phyloP scores from a whole-genome alignment of 2,113 vertebrate species.

The Urocolius indicus region DNA sequence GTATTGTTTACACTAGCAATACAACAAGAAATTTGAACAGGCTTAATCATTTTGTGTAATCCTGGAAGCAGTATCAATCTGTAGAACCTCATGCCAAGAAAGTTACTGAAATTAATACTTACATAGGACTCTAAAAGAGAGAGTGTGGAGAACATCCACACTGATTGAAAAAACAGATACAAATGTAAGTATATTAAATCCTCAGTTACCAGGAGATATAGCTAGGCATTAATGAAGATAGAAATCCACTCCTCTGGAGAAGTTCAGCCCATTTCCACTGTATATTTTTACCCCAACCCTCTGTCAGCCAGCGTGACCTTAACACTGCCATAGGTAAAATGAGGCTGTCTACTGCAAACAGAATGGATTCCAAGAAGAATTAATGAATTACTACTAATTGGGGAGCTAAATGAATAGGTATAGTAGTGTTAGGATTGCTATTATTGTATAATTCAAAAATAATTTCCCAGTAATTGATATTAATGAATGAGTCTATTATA shows the following conservation, averaged over 20 bases:
- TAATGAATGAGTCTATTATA: constrained; percentile 34
- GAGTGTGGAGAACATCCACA: not conserved
- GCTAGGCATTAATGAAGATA: not conserved
- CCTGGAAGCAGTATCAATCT: not conserved
- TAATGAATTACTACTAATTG: constrained; percentile 40
- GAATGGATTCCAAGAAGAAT: constrained; percentile 31
- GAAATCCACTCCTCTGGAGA: not conserved
- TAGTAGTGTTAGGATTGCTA: not conserved
- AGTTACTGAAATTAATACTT: not conserved
- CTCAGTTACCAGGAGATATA: not conserved
- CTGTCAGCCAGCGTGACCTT: not conserved
- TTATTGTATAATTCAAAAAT: constrained; percentile 45
- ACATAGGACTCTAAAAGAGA: not conserved
- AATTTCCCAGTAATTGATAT: constrained; percentile 50
- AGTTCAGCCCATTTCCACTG: not conserved
- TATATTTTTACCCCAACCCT: accelerated
- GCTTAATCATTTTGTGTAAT: not conserved
- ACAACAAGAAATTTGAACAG: not conserved
- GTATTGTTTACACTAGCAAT: not conserved
- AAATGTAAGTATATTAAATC: not conserved
- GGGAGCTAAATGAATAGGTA: constrained; percentile 38
- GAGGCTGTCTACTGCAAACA: constrained; percentile 13
- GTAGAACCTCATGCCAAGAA: not conserved
- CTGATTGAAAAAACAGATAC: not conserved
- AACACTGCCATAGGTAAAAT: not conserved